Conservation (phyloP, 2,113 vertebrate genomes). For the Gallinago paraguaiae region DNA sequence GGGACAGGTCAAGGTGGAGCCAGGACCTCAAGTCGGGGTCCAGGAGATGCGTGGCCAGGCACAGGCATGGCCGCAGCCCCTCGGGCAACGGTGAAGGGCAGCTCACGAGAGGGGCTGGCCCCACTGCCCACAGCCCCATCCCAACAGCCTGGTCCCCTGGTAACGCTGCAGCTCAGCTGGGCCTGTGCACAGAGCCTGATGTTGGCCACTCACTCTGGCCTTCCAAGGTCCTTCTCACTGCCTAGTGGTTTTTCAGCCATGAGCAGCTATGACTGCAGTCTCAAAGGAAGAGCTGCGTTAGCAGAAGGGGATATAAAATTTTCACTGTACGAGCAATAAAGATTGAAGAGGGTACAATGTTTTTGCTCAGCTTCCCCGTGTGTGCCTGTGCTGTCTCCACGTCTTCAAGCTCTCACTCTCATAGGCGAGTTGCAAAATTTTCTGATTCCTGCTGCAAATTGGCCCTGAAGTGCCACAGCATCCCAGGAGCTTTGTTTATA, state of each 20-base stretch:
- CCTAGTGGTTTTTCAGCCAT: not conserved
- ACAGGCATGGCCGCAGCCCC: not conserved
- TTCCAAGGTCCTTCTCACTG: not conserved
- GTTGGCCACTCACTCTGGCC: not conserved
- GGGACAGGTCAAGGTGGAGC: rapidly evolving
- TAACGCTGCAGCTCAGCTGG: rapidly evolving
- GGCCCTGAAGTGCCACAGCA: conserved; percentile 51
- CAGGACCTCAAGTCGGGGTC: rapidly evolving
- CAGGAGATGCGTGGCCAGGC: not conserved
- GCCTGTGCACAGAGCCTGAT: not conserved
- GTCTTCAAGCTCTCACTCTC: not conserved
- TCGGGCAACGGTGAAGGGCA: rapidly evolving
- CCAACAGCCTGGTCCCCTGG: not conserved
- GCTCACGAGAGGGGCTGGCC: rapidly evolving
- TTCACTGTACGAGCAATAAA: not conserved
- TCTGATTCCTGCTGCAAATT: conserved; percentile 57
- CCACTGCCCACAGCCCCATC: no score
- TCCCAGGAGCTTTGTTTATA: conserved; percentile 57
- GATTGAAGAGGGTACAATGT: not conserved
- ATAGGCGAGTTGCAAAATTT: conserved; percentile 30
- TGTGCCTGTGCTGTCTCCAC: not conserved
- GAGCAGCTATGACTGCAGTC: not conserved
- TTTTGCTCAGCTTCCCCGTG: not conserved
- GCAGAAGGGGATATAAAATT: conserved; percentile 11
- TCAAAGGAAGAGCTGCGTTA: not conserved